Base-by-base conservation (phyloP, 2,797 vertebrate genomes). In the Chromis chromis region DNA sequence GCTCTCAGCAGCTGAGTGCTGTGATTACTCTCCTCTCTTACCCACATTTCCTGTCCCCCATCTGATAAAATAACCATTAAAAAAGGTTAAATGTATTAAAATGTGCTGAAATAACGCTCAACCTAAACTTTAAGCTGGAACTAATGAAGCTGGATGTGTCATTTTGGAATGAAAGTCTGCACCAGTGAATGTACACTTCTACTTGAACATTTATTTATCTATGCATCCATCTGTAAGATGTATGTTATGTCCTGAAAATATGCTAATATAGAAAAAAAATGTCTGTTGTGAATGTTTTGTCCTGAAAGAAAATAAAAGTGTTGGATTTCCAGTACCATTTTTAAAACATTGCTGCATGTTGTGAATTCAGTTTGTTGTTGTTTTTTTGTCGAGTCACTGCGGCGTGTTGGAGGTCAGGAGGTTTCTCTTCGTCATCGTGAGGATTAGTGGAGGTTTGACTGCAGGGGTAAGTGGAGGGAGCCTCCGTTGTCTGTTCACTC, bases 161-260 rank as follows among this genome's bases (percentile, higher is more conserved):
- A 58, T 66, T 70, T 63, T 79, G 64, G 31, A 78, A 62, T 63
- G 54, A 82, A 70, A 50, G 59, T 60, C 65, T 83, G 24, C 56
- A 65, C 28, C 49, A 44, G 52, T 86, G 73, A 89, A 88, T 92
- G 79, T 82, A 80, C 53, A 69, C 53, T 70, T 60, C 16, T 78
- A 83, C 70, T 83, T 85, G 81, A 90, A 86, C 60, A 58, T 77
- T 42, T 40, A 65, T 73, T 40, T 81, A 78, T 73, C 28, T 67
- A 17, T 79, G 53, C 68, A 82, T 81, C 75, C 28, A 8, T 60
- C 46, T 84, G 14, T 77, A 63, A 71, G 39, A 70, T 68, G 44
- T 59, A 17, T 33, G 8, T 49, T 52, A 78, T 76, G 67, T 81
- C 64, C 5, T 72, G 48, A 54, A 66, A 73, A 77, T 76, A 81